These are phyloP conservation scores for Merops nubicus DNA, from an alignment of 2,113 vertebrate species.

Conservation along the genomic window DNA sequence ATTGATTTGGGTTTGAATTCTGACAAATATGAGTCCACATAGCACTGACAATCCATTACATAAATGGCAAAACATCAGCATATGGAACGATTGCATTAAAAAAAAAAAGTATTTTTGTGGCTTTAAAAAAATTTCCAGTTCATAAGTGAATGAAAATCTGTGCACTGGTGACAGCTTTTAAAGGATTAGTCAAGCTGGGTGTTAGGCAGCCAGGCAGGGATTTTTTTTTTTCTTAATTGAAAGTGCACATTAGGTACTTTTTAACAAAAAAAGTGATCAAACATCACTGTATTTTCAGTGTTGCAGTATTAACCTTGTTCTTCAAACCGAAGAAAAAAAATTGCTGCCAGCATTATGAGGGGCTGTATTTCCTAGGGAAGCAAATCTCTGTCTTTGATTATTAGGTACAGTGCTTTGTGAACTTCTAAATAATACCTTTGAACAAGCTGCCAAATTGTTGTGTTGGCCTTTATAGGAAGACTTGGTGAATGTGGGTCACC, in stretches of 20 bases:
- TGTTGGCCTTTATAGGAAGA: not conserved
- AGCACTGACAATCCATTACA: not conserved
- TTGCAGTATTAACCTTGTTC: conserved; percentile 1
- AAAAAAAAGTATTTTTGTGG: not conserved
- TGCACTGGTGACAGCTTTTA: not conserved
- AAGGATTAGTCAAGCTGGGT: not conserved
- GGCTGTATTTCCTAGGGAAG: not conserved
- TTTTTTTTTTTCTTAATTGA: not conserved
- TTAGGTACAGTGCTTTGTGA: not conserved
- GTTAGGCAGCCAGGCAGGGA: not conserved
- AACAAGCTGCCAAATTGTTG: conserved; percentile 23
- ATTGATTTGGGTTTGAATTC: not conserved
- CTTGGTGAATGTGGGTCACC: not conserved
- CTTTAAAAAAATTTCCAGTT: not conserved
- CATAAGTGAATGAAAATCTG: not conserved
- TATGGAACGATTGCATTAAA: not conserved
- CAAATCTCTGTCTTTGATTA: not conserved
- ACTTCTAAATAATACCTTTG: not conserved
- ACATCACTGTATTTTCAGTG: conserved; percentile 18
- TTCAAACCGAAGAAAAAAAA: not conserved
- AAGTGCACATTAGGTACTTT: conserved; percentile 8
- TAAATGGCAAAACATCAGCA: not conserved
- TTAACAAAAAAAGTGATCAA: conserved; percentile 12
- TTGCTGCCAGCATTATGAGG: conserved; percentile 1
- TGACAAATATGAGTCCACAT: not conserved